A percentile compares a stretch with the other conserved stretches of the same genome.
These are phyloP conservation scores for Anabacerthia variegaticeps DNA, from an alignment of 2,797 vertebrate species.

Conservation along the genomic window DNA sequence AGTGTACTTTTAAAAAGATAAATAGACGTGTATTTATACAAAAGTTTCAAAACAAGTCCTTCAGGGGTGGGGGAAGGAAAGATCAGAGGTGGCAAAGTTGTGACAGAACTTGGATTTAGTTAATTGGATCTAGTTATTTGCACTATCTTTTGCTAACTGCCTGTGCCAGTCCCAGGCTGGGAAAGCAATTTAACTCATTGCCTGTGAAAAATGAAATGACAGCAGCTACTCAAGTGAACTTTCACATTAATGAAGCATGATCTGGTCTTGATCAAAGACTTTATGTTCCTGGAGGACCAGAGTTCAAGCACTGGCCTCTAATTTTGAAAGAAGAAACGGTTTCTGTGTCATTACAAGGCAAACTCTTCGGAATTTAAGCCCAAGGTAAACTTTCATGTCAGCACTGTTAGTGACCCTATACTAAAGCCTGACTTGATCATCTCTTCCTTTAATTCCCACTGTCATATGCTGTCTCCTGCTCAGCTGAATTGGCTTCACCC, in stretches of 20 bases:
- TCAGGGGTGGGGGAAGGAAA: not conserved
- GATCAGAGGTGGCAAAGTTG: not conserved
- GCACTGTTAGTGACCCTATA: not conserved
- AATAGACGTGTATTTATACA: not conserved
- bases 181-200: constrained; percentile 31
- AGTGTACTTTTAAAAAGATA: not conserved
- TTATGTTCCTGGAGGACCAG: not conserved
- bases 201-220: constrained; percentile 56
- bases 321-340: not conserved
- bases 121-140: constrained; percentile 43
- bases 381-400: not conserved
- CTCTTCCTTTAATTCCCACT: not conserved
- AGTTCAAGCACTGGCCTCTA: constrained; percentile 16
- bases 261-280: constrained; percentile 51
- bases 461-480: not conserved
- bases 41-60: not conserved
- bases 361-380: not conserved
- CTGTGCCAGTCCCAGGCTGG: not conserved
- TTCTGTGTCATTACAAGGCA: constrained; percentile 1
- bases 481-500: not conserved
- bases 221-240: constrained; percentile 21
- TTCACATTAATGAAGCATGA: constrained; percentile 12
- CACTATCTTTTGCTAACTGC: not conserved
- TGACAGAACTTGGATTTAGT: not conserved
- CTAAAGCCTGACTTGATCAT: not conserved